Evolutionary conservation across 2,888 invertebrate species (phyloP), one percentile per base, ranked within the genome.

Genomic region (Serripes groenlandicus): DNA sequence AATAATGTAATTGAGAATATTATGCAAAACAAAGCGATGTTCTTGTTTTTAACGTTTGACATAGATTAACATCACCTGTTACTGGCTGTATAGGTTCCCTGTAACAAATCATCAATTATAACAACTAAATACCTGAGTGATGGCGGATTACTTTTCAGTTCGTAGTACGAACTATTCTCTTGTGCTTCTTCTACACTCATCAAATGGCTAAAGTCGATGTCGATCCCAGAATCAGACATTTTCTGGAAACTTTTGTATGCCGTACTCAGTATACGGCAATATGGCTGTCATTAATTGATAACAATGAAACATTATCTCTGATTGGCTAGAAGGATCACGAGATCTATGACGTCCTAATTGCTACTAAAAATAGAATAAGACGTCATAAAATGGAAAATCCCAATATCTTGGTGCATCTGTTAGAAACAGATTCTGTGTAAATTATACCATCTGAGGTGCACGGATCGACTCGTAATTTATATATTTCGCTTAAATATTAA

Each of bases 211-310:
- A 90, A 80, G 75, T 91, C 91, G 28, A 87, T 85, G 75, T 88
- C 90, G 60, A 91, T 91, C 42, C 91, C 91, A 42, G 91, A 91
- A 87, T 91, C 91, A 42, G 87, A 83, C 91, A 91, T 91, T 71
- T 72, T 79, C 49, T n/a, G 28, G 56, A 26, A 72, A 15, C 15
- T 15, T 56, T 2, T 26, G 56, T 2, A 21, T 49, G 15, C 49
- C 2, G 7, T 49, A 5, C 49, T 49, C 15, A 49, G 49, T 49
- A 49, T 21, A 49, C 28, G 21, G 30, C 49, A 69, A 69, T 58
- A 58, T 32, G 66, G 66, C 75, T 56, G 69, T 35, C 75, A 58
- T 56, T 35, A 26, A 58, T 49, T 66, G 49, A 66, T 49, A 42
- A 28, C 35, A 66, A 37, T 3, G 1, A 23, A 0, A 15, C 21